Percentiles rank a stretch among this genome's conserved stretches.
Conservation (phyloP, 2,888 invertebrate species). For the Trichopoda pennipes region DNA sequence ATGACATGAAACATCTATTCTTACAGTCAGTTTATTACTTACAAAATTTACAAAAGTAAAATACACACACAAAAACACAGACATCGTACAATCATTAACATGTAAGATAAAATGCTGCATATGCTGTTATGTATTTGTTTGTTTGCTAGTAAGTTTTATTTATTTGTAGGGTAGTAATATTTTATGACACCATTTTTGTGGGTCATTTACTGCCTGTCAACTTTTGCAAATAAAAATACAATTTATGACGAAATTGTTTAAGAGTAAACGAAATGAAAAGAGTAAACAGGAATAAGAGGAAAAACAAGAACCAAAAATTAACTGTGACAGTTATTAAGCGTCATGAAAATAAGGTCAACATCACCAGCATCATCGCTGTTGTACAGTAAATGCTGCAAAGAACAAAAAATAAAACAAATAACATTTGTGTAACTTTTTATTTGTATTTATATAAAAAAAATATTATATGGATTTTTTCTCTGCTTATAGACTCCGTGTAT, state of each 20-base stretch:
- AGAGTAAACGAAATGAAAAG: constrained; percentile 38
- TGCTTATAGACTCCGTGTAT: no score
- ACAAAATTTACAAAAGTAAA: no score
- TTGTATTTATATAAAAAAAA: neutral
- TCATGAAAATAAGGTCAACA: constrained; percentile 59
- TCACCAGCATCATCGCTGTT: neutral
- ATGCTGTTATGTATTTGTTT: neutral
- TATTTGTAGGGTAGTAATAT: constrained; percentile 14
- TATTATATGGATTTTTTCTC: no score
- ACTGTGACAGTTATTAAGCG: constrained; percentile 50
- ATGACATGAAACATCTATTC: constrained; percentile 21
- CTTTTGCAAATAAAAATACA: constrained; percentile 55
- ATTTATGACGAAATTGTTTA: constrained; percentile 59
- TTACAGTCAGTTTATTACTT: constrained; percentile 19
- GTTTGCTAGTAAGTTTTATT: no score
- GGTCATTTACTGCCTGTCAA: constrained; percentile 65
- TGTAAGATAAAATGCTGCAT: neutral
- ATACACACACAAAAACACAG: neutral
- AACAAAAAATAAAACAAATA: no score
- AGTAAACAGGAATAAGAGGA: neutral
- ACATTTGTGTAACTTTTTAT: neutral
- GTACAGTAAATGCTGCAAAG: neutral
- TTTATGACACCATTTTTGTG: constrained; percentile 59
- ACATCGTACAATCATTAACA: no score
- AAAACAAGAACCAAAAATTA: neutral